phyloP scores from a whole-genome alignment of 2,113 vertebrate species.

The Sinocyclocheilus rhinocerous region DNA sequence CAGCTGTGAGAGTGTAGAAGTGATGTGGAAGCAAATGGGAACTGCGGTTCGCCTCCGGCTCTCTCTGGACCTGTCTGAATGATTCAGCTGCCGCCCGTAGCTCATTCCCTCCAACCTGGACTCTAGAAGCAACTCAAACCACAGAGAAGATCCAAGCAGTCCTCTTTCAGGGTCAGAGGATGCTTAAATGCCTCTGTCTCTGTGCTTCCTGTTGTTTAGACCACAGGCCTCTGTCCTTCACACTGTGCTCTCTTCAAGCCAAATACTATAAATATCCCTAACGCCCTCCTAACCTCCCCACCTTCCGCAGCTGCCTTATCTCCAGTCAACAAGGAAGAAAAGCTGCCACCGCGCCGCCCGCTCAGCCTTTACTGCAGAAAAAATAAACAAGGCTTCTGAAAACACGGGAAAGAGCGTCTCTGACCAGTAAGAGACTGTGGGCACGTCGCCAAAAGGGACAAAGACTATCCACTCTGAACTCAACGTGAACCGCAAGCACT shows the following conservation, averaged over 20 bases:
- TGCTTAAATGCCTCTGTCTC: slow-evolving; percentile 36
- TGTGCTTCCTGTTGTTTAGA: slow-evolving; percentile 59
- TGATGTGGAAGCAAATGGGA: slow-evolving; percentile 20
- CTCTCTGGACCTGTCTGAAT: slow-evolving; percentile 3
- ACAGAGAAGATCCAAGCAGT: slow-evolving; percentile 21
- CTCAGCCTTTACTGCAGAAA: slow-evolving; percentile 34
- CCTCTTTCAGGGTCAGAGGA: slow-evolving; percentile 49
- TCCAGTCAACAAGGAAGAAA: slow-evolving; percentile 17
- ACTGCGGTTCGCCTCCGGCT: not conserved
- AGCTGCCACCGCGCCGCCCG: not conserved
- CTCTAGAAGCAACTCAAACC: not conserved
- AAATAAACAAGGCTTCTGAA: slow-evolving; percentile 51
- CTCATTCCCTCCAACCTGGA: not conserved
- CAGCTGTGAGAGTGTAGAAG: slow-evolving; percentile 8
- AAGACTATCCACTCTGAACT: slow-evolving; percentile 58
- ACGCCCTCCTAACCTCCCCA: not conserved
- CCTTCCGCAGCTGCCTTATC: slow-evolving; percentile 16
- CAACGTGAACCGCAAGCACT: slow-evolving; percentile 42
- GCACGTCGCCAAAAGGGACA: slow-evolving; percentile 52
- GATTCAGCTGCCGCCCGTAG: slow-evolving; percentile 2
- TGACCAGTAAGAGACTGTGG: not conserved
- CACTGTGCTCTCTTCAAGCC: not conserved
- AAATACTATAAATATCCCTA: slow-evolving; percentile 45
- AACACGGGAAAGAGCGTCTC: slow-evolving; percentile 31
- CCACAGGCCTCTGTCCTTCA: not conserved